Evolutionary conservation across 2,113 vertebrate species (phyloP).

Genomic region (Chloebia gouldiae): DNA sequence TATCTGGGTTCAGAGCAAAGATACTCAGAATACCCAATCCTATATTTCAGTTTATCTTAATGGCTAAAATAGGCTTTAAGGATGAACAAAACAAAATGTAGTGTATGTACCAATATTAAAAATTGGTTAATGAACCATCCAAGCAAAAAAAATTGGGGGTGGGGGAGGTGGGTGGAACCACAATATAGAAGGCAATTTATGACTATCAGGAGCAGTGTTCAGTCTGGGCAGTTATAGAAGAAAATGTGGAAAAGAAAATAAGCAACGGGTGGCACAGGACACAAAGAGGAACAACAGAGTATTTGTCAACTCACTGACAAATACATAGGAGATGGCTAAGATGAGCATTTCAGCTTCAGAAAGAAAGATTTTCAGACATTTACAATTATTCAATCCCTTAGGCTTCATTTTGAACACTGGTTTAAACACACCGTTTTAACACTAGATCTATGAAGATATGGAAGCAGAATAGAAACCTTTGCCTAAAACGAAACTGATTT

Average conservation of each 20-base stretch:
- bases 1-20: neutral
- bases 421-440: neutral
- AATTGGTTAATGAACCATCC: neutral
- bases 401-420: neutral
- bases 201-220: neutral
- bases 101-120: neutral
- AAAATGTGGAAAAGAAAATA: neutral
- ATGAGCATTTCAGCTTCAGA: neutral
- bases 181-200: neutral
- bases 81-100: neutral
- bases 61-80: neutral
- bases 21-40: neutral
- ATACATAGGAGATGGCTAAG: neutral
- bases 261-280: neutral
- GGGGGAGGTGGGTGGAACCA: neutral
- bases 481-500: neutral
- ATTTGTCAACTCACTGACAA: neutral
- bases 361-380: neutral
- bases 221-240: neutral
- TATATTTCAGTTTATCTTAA: neutral
- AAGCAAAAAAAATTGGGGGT: neutral
- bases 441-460: fast-evolving
- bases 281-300: neutral
- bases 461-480: neutral
- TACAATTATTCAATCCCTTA: neutral